These are phyloP conservation scores for Schlechtendalia chinensis DNA, from an alignment of 1,140 invertebrate genomes.

Conservation along the genomic window DNA sequence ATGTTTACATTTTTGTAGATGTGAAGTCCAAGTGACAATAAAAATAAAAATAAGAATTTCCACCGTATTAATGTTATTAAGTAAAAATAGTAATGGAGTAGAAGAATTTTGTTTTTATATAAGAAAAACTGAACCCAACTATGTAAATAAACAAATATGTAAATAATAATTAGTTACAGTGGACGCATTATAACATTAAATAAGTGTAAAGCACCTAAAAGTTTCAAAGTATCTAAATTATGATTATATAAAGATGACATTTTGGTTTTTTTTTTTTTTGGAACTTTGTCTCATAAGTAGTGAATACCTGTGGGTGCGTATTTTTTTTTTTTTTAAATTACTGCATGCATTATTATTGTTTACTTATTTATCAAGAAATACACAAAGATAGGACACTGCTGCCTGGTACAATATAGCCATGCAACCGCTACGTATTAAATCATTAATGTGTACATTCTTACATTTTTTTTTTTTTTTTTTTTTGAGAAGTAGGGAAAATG, in stretches of 20 bases:
- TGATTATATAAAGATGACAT: not conserved
- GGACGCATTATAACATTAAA: not conserved
- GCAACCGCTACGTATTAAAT: constrained; percentile 5
- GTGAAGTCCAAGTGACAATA: too few relatives aligned
- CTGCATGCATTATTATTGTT: not conserved
- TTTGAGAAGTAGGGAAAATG: too few relatives aligned
- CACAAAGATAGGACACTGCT: not conserved
- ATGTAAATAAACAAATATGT: not conserved
- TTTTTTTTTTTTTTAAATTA: too few relatives aligned
- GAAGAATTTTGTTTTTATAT: not conserved
- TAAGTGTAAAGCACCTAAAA: not conserved
- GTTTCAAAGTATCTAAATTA: not conserved
- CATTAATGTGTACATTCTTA: not conserved
- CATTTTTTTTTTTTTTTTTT: too few relatives aligned
- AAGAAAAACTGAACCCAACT: not conserved
- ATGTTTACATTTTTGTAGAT: too few relatives aligned
- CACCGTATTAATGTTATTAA: too few relatives aligned
- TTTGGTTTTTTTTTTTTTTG: not conserved
- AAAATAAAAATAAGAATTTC: too few relatives aligned
- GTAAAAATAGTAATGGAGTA: too few relatives aligned
- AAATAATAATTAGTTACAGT: not conserved
- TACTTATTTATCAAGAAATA: constrained; percentile 1
- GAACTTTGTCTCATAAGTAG: not conserved
- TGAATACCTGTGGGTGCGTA: not conserved
- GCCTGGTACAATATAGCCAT: not conserved